Evolutionary conservation across 2,113 vertebrate species (phyloP).

Genomic region (Crotophaga sulcirostris): DNA sequence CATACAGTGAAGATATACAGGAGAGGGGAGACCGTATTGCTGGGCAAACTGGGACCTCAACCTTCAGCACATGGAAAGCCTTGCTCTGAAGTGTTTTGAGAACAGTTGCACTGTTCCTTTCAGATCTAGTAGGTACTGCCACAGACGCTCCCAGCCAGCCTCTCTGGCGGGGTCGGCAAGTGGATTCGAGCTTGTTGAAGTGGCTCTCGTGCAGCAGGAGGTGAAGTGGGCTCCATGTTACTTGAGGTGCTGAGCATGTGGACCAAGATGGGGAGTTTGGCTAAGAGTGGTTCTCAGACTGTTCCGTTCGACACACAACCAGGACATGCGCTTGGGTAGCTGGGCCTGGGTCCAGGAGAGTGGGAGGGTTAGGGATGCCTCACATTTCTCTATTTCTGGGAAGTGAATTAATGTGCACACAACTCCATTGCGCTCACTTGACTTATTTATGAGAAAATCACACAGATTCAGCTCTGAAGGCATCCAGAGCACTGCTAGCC

Average conservation of each 20-base stretch:
- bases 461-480: neutral
- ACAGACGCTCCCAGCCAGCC: neutral
- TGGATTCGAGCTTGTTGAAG: fast-evolving
- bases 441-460: neutral
- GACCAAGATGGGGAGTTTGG: neutral
- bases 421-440: neutral
- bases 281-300: neutral
- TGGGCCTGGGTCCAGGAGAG: neutral
- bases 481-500: slow-evolving; percentile 16
- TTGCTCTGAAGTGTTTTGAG: neutral
- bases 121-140: neutral
- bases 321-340: fast-evolving
- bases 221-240: fast-evolving
- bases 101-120: neutral
- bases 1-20: neutral
- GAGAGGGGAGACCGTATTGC: neutral
- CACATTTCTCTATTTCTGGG: neutral
- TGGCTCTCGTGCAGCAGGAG: fast-evolving
- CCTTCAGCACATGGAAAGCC: neutral
- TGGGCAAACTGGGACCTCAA: neutral
- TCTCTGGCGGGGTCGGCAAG: neutral
- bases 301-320: fast-evolving
- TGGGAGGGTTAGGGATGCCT: neutral
- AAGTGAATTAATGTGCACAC: neutral
- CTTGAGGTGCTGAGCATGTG: fast-evolving